Conservation (phyloP, 2,888 invertebrate species). For the Acrocera orbiculus region DNA sequence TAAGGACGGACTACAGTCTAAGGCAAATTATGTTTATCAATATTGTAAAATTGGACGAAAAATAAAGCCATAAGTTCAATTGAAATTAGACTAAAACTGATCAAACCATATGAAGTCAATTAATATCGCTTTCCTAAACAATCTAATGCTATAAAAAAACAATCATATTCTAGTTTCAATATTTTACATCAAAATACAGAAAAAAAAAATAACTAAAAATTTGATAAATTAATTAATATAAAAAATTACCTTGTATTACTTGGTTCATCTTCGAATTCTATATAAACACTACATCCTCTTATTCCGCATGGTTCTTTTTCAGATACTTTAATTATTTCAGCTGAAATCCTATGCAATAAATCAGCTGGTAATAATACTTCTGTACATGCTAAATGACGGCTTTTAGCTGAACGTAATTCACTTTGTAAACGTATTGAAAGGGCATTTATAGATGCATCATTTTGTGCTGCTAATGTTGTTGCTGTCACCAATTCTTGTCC, state of each 20-base stretch:
- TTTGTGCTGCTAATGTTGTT: slow-evolving; percentile 18
- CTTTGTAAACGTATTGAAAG: slow-evolving; percentile 59
- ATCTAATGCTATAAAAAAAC: neutral
- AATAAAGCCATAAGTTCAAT: too few relatives aligned
- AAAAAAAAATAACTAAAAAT: neutral
- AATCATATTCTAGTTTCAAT: neutral
- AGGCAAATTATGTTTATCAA: too few relatives aligned
- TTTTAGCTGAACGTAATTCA: slow-evolving; percentile 64
- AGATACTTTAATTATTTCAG: slow-evolving; percentile 63
- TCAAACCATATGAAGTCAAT: too few relatives aligned
- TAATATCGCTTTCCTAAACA: too few relatives aligned
- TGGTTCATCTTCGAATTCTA: slow-evolving; percentile 60
- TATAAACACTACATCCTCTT: slow-evolving; percentile 68
- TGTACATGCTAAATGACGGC: slow-evolving; percentile 58
- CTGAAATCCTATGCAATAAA: slow-evolving; percentile 58
- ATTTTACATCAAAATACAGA: neutral
- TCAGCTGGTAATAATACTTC: slow-evolving; percentile 74
- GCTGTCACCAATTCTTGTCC: slow-evolving; percentile 10
- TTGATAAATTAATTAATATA: neutral
- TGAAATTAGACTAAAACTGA: too few relatives aligned
- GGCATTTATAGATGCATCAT: slow-evolving; percentile 32
- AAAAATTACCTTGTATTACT: slow-evolving; percentile 33
- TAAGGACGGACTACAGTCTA: too few relatives aligned
- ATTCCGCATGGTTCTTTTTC: slow-evolving; percentile 83
- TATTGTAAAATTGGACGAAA: too few relatives aligned